These are phyloP conservation scores for Xenus cinereus DNA, from an alignment of 2,113 vertebrate genomes.

Conservation along the genomic window DNA sequence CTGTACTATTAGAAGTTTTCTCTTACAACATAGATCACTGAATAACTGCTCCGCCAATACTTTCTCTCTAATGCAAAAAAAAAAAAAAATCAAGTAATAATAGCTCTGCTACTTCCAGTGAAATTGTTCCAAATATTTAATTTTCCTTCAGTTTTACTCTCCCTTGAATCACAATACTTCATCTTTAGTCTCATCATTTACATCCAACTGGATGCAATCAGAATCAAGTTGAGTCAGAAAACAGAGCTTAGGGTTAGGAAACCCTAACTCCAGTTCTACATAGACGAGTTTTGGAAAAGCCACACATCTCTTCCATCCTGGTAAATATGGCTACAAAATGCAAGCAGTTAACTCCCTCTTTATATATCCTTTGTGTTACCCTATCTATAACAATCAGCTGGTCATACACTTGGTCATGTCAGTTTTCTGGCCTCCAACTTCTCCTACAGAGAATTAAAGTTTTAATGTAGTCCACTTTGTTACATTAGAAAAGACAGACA, in stretches of 20 bases:
- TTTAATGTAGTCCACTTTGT: not conserved
- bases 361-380: not conserved
- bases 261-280: not conserved
- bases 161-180: not conserved
- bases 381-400: not conserved
- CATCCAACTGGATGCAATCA: not conserved
- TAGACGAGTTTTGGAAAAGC: not conserved
- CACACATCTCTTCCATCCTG: not conserved
- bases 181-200: not conserved
- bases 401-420: not conserved
- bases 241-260: not conserved
- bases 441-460: not conserved
- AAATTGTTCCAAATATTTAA: not conserved
- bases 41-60: not conserved
- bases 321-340: not conserved
- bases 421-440: not conserved
- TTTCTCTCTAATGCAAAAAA: not conserved
- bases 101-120: not conserved
- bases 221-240: not conserved
- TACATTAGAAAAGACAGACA: not conserved
- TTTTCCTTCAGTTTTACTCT: not conserved
- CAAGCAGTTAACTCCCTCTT: not conserved
- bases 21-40: not conserved
- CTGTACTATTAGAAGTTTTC: not conserved
- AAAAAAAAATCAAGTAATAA: not conserved